phyloP scores from a whole-genome alignment of 2,888 invertebrate genomes.

The Cremastinae sp. region DNA sequence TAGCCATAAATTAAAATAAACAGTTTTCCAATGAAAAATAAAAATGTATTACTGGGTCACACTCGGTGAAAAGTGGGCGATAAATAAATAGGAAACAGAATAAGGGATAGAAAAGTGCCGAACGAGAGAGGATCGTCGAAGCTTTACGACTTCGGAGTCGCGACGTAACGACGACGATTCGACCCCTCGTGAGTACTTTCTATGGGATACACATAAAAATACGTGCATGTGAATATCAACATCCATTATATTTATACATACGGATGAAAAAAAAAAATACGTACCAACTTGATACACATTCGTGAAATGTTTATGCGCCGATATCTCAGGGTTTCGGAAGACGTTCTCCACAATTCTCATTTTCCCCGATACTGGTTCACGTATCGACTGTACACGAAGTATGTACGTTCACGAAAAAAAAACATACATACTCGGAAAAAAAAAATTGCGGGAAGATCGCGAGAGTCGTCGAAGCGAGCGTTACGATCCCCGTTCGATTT shows the following conservation, averaged over 20 bases:
- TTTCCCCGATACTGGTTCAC: constrained; percentile 38
- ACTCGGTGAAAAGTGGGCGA: not conserved
- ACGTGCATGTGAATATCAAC: constrained; percentile 13
- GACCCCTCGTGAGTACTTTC: constrained; percentile 38
- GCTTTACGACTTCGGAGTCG: constrained; percentile 55
- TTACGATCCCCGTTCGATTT: constrained; percentile 71
- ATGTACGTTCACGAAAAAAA: constrained; percentile 4
- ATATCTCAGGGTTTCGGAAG: constrained; percentile 1
- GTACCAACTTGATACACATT: not conserved
- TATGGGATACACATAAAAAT: constrained; percentile 24
- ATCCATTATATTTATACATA: constrained; percentile 15
- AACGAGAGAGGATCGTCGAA: constrained; percentile 23
- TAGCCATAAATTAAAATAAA: no score
- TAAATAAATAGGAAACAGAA: constrained; percentile 9
- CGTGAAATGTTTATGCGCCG: constrained; percentile 12
- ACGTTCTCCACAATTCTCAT: constrained; percentile 28
- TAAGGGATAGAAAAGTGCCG: constrained; percentile 1
- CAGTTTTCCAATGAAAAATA: no score
- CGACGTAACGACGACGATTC: constrained; percentile 56
- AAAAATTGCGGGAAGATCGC: constrained; percentile 15
- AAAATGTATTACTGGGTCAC: no score
- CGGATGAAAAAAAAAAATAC: not conserved
- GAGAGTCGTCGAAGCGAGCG: constrained; percentile 58
- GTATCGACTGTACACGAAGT: constrained; percentile 46
- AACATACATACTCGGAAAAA: not conserved